Evolutionary conservation across 2,113 vertebrate species (phyloP).

Genomic region (Lepisosteus osseus): DNA sequence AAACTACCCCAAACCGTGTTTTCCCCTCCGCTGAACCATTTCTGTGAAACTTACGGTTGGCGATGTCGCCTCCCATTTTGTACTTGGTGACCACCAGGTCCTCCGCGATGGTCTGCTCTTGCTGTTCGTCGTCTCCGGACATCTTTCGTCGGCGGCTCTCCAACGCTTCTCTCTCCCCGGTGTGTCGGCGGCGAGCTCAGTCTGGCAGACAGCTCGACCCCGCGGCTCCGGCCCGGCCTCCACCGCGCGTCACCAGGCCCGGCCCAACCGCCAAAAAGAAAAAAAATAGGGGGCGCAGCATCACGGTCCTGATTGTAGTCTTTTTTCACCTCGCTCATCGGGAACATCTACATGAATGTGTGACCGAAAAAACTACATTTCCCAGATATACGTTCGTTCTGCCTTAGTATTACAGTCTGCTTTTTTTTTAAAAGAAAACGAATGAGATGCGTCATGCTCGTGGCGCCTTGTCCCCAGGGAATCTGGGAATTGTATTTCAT

Average conservation of each 20-base stretch:
- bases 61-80: conserved; percentile 92
- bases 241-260: conserved; percentile 21
- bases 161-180: conserved; percentile 18
- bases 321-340: not conserved
- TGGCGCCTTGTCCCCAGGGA: not conserved
- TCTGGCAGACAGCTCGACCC: conserved; percentile 24
- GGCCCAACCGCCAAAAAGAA: conserved; percentile 19
- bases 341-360: not conserved
- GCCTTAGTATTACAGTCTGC: not conserved
- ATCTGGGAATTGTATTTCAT: not conserved
- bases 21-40: conserved; percentile 11
- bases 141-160: conserved; percentile 64
- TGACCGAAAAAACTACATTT: not conserved
- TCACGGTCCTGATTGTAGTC: conserved; percentile 23
- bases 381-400: not conserved
- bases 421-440: not conserved
- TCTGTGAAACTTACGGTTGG: conserved; percentile 78
- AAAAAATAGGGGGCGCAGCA: not conserved
- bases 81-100: conserved; percentile 95
- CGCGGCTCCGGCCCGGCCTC: conserved; percentile 28
- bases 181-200: conserved; percentile 13
- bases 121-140: conserved; percentile 90
- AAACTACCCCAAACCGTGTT: conserved; percentile 22
- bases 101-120: conserved; percentile 91
- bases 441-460: not conserved